phyloP scores from a whole-genome alignment of 2,113 vertebrate species.

The Scartelaos histophorus region DNA sequence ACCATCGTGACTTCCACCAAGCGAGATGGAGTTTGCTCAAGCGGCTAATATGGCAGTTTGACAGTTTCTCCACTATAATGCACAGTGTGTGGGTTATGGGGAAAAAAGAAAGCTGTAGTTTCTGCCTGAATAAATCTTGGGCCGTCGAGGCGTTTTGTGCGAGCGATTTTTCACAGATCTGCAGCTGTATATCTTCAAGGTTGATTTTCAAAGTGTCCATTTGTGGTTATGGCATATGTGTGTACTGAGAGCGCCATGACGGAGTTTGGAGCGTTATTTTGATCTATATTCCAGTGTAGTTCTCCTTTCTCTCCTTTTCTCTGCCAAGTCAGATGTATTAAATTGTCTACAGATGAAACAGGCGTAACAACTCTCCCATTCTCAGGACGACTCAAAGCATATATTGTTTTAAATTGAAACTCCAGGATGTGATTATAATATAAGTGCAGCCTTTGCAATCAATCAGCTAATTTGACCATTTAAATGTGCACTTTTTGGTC shows the following conservation, averaged over 20 bases:
- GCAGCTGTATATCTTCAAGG: neutral
- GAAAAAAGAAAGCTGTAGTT: slow-evolving; percentile 17
- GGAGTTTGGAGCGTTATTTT: neutral
- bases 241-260: neutral
- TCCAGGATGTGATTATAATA: no score
- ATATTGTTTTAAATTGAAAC: no score
- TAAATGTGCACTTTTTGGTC: no score
- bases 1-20: slow-evolving; percentile 19
- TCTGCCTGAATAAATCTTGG: slow-evolving; percentile 11
- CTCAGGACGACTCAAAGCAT: no score
- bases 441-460: no score
- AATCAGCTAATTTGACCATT: no score
- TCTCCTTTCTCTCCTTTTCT: neutral
- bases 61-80: slow-evolving; percentile 28
- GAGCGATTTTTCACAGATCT: slow-evolving; percentile 7
- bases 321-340: neutral
- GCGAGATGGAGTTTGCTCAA: slow-evolving; percentile 26
- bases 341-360: neutral
- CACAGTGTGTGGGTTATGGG: slow-evolving; percentile 12
- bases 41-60: slow-evolving; percentile 42
- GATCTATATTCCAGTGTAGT: neutral
- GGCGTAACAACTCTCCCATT: no score
- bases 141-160: neutral
- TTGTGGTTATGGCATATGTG: neutral
- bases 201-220: slow-evolving; percentile 1